A percentile compares a stretch with the other conserved stretches of the same genome.
phyloP scores from a whole-genome alignment of 1,140 invertebrate species.

The Euwallacea fornicatus region DNA sequence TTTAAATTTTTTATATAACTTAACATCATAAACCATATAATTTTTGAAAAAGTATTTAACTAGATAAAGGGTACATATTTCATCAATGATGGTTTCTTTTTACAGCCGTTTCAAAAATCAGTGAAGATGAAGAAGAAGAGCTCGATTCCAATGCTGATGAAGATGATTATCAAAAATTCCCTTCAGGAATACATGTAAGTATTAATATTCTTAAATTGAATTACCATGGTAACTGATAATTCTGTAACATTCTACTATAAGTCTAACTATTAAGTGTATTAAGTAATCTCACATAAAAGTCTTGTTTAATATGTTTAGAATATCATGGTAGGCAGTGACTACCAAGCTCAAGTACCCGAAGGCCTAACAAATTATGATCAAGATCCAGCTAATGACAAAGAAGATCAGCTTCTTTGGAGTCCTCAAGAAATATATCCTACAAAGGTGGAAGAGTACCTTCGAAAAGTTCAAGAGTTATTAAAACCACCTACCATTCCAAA shows the following conservation, averaged over 20 bases:
- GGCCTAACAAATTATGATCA: constrained; percentile 90
- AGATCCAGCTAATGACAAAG: constrained; percentile 89
- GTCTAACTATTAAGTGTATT: background rate
- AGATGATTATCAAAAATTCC: constrained; percentile 71
- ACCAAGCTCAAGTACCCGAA: constrained; percentile 91
- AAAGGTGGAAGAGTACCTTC: constrained; percentile 80
- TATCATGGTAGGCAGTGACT: constrained; percentile 95
- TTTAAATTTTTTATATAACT: constrained; percentile 57
- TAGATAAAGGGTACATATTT: too few species aligned
- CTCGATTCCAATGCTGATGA: constrained; percentile 73
- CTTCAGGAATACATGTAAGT: constrained; percentile 33
- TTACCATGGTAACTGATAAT: too few species aligned
- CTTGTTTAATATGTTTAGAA: constrained; percentile 57
- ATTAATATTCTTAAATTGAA: background rate
- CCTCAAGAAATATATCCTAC: constrained; percentile 74
- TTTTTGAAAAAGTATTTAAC: background rate
- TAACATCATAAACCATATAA: background rate
- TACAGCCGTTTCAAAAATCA: constrained; percentile 62
- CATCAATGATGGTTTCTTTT: too few species aligned
- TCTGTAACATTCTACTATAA: background rate
- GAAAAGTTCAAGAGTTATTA: constrained; percentile 64
- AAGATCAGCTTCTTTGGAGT: constrained; percentile 94
- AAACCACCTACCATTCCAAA: constrained; percentile 63
- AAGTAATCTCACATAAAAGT: constrained; percentile 27
- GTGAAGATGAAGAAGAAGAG: constrained; percentile 71